These are phyloP conservation scores for Asarcornis scutulata DNA, from an alignment of 2,113 vertebrate species.

Conservation along the genomic window DNA sequence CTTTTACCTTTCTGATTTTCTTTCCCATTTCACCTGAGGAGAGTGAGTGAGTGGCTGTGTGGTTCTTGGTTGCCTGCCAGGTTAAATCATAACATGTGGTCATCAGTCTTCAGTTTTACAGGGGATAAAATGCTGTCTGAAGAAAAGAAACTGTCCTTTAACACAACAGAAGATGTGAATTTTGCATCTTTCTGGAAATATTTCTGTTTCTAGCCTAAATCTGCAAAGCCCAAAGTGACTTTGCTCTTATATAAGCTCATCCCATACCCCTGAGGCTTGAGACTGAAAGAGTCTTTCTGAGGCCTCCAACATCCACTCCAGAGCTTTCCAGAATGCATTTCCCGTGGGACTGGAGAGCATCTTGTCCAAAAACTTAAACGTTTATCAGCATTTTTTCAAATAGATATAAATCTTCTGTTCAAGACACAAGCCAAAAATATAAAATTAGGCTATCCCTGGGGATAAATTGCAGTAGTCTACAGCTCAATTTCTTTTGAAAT, in stretches of 20 bases:
- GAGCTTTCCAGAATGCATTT: neutral
- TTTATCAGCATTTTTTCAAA: constrained; percentile 29
- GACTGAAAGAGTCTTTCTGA: neutral
- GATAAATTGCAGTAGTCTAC: constrained; percentile 4
- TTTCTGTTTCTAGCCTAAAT: neutral
- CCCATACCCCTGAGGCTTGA: fast-evolving
- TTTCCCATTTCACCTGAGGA: neutral
- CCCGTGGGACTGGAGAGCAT: constrained; percentile 11
- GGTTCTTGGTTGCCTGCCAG: neutral
- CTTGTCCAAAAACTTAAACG: constrained; percentile 24
- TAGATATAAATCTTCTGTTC: constrained; percentile 38
- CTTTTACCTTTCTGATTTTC: neutral
- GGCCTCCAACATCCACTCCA: neutral
- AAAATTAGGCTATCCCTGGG: constrained; percentile 15
- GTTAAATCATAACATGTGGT: neutral
- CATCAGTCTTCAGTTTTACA: neutral
- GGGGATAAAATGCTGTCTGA: neutral
- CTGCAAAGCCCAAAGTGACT: neutral
- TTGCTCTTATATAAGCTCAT: neutral
- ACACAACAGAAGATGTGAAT: neutral
- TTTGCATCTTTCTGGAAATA: neutral
- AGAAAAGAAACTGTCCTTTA: neutral
- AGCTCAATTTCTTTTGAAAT: constrained; percentile 33
- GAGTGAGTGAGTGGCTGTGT: neutral
- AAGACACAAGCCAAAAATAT: constrained; percentile 36